Evolutionary conservation across 2,797 vertebrate species (phyloP).

Genomic region (Pyrocephalus nanus): DNA sequence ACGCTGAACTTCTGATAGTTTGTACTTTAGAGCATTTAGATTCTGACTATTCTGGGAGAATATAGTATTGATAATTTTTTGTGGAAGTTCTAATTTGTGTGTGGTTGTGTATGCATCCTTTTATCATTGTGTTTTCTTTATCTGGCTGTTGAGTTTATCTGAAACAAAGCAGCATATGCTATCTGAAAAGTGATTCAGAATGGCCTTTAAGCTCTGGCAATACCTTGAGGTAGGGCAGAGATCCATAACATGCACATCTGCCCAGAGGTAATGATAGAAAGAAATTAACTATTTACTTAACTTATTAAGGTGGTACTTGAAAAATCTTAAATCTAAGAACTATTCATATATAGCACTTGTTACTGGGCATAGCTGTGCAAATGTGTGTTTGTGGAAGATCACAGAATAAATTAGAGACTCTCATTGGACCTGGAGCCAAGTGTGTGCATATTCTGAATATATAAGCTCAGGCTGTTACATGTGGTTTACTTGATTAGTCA

Average conservation of each 20-base stretch:
- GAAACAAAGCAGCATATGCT: not conserved
- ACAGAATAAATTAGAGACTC: not conserved
- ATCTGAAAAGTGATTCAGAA: not conserved
- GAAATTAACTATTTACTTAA: not conserved
- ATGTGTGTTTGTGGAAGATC: not conserved
- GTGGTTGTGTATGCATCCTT: not conserved
- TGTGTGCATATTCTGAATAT: not conserved
- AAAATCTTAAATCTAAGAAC: not conserved
- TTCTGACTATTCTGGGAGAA: not conserved
- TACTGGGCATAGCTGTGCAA: not conserved
- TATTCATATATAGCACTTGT: not conserved
- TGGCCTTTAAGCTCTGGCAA: not conserved
- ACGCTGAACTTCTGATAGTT: not conserved
- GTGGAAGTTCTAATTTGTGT: not conserved
- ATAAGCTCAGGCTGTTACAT: not conserved
- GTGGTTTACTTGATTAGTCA: not conserved
- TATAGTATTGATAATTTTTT: not conserved
- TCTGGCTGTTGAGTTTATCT: not conserved
- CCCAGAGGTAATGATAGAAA: not conserved
- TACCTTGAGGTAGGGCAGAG: not conserved
- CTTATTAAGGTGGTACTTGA: not conserved
- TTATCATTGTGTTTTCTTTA: not conserved
- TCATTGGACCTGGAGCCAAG: not conserved
- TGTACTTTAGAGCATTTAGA: not conserved
- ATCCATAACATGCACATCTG: rapidly evolving